Evolutionary conservation across 2,888 invertebrate species (phyloP).

Genomic region (Protophormia terraenovae): DNA sequence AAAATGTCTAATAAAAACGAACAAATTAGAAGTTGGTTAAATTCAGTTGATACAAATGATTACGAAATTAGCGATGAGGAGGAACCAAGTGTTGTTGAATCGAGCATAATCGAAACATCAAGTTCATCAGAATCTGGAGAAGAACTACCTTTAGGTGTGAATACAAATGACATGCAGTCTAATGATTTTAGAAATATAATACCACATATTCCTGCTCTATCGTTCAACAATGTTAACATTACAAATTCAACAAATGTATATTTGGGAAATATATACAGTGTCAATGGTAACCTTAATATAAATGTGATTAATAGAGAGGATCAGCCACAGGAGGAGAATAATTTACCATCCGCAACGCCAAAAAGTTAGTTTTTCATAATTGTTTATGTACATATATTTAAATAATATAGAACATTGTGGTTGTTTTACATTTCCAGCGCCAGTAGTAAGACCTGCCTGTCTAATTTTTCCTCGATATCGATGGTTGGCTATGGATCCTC

Average conservation of each 20-base stretch:
- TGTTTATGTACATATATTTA: neutral
- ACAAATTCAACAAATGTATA: slow-evolving; percentile 81
- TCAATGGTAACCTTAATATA: slow-evolving; percentile 80
- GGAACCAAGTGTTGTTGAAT: slow-evolving; percentile 72
- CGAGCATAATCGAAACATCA: slow-evolving; percentile 74
- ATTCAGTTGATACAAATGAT: neutral
- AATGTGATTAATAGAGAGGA: slow-evolving; percentile 24
- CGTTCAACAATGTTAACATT: slow-evolving; percentile 78
- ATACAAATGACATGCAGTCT: slow-evolving; percentile 75
- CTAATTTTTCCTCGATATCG: slow-evolving; percentile 78
- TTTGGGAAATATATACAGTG: slow-evolving; percentile 82
- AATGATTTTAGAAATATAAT: neutral
- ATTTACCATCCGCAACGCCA: neutral
- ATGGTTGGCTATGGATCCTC: slow-evolving; percentile 82
- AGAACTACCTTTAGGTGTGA: slow-evolving; percentile 76
- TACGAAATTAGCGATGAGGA: slow-evolving; percentile 57
- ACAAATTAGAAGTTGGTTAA: slow-evolving; percentile 26
- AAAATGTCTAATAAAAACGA: slow-evolving; percentile 26
- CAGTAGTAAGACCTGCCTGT: slow-evolving; percentile 44
- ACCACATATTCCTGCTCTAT: neutral
- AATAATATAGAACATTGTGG: neutral
- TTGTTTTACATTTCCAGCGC: neutral
- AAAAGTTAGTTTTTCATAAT: neutral
- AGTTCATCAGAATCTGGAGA: slow-evolving; percentile 66
- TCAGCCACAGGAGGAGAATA: neutral